These are phyloP conservation scores for Erpornis zantholeuca DNA, from an alignment of 2,113 vertebrate species.

Conservation along the genomic window DNA sequence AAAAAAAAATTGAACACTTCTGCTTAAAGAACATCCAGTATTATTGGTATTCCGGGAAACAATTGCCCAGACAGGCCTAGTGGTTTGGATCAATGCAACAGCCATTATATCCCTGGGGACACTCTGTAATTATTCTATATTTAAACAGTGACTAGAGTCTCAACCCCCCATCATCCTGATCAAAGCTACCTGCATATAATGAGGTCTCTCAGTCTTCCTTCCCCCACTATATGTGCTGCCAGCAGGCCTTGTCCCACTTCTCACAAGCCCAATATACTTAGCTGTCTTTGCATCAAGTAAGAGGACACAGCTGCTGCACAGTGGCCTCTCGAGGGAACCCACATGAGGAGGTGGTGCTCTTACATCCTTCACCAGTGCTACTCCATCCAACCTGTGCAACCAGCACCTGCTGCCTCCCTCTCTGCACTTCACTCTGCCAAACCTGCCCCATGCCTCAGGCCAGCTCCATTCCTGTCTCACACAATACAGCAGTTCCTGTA, in stretches of 20 bases:
- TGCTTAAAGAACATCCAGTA: not conserved
- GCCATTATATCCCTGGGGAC: not conserved
- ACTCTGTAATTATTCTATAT: not conserved
- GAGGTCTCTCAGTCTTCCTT: not conserved
- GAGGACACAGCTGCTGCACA: not conserved
- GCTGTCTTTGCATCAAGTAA: not conserved
- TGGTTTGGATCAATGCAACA: conserved; percentile 8
- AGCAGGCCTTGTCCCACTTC: not conserved
- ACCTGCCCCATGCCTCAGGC: not conserved
- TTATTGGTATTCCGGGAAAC: not conserved
- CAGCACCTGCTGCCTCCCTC: not conserved
- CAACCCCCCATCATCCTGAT: not conserved
- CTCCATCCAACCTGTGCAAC: not conserved
- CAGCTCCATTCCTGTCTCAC: not conserved
- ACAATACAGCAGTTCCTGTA: not conserved
- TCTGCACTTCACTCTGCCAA: not conserved
- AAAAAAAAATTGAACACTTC: not conserved
- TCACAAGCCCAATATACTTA: not conserved
- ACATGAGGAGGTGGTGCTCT: not conserved
- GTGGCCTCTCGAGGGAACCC: accelerated
- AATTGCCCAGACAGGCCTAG: not conserved
- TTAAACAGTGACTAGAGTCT: not conserved
- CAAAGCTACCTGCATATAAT: not conserved
- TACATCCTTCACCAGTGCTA: not conserved
- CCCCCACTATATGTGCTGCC: not conserved